phyloP scores from a whole-genome alignment of 2,888 invertebrate species.

The Proisotoma minuta region DNA sequence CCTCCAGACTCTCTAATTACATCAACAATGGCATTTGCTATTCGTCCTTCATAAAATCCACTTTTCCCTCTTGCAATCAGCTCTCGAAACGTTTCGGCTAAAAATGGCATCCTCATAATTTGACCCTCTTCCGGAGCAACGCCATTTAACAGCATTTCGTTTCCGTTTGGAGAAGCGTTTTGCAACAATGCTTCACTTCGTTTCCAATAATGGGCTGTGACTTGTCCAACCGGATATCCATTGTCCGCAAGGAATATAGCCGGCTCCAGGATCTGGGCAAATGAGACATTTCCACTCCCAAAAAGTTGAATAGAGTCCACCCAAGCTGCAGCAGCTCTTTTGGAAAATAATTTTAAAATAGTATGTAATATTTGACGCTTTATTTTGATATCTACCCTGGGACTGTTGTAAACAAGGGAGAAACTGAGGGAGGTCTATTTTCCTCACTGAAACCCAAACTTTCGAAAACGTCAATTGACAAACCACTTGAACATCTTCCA shows the following conservation, averaged over 20 bases:
- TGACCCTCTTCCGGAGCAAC: conserved; percentile 49
- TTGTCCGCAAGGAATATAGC: conserved; percentile 36
- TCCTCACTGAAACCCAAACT: conserved; percentile 36
- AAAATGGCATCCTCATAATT: conserved; percentile 48
- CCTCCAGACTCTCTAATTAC: conserved; percentile 37
- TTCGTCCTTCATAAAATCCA: conserved; percentile 40
- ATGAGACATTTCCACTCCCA: conserved; percentile 34
- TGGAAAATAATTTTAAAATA: neutral
- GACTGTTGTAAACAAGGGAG: conserved; percentile 40
- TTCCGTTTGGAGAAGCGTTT: conserved; percentile 47
- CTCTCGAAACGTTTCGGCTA: conserved; percentile 40
- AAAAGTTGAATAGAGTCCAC: conserved; percentile 38
- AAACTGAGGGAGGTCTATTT: conserved; percentile 33
- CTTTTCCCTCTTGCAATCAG: conserved; percentile 33
- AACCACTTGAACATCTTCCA: conserved; percentile 38
- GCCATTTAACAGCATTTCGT: conserved; percentile 50
- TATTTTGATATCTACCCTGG: conserved; percentile 37
- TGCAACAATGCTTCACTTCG: conserved; percentile 28
- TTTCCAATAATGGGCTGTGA: conserved; percentile 31
- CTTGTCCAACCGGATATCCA: conserved; percentile 37
- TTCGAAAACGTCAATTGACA: conserved; percentile 35
- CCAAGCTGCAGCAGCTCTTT: conserved; percentile 42
- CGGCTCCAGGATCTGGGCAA: conserved; percentile 33
- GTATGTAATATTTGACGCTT: neutral
- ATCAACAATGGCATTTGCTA: conserved; percentile 41